phyloP scores from a whole-genome alignment of 53 echinoderm and acorn worm genomes.

The Holothuria scabra region DNA sequence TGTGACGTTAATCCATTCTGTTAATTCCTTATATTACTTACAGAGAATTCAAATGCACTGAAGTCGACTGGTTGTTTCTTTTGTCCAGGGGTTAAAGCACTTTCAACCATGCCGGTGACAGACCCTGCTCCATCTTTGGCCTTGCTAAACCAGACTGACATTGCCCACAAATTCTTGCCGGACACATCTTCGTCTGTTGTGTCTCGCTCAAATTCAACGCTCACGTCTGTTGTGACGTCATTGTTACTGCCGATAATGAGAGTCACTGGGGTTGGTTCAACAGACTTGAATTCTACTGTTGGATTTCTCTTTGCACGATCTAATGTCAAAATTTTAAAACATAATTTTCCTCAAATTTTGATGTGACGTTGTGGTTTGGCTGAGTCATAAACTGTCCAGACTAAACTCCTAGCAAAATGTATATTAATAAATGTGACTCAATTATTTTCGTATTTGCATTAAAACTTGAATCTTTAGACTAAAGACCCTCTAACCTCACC shows the following conservation, averaged over 20 bases:
- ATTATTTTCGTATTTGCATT: too few species aligned
- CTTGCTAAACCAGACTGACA: conserved; percentile 40
- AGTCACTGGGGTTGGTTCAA: conserved; percentile 17
- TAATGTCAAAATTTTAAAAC: not conserved
- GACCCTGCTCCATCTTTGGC: conserved; percentile 29
- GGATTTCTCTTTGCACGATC: conserved; percentile 18
- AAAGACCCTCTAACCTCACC: too few species aligned
- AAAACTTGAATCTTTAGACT: too few species aligned
- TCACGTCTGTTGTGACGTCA: conserved; percentile 11
- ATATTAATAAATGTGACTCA: too few species aligned
- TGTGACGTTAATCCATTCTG: too few species aligned
- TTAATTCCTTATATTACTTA: not conserved
- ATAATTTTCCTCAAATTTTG: too few species aligned
- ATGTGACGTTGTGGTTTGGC: too few species aligned
- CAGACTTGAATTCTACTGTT: conserved; percentile 26
- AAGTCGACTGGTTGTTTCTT: conserved; percentile 14
- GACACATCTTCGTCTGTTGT: conserved; percentile 7
- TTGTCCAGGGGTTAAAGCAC: not conserved
- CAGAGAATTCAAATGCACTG: conserved; percentile 29
- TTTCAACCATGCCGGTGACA: conserved; percentile 14
- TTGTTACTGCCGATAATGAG: conserved; percentile 28
- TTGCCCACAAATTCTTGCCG: conserved; percentile 16
- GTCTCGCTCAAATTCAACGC: conserved; percentile 24
- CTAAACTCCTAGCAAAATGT: too few species aligned
- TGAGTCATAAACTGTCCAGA: too few species aligned